A percentile compares a stretch with the other conserved stretches of the same genome.
These are phyloP conservation scores for Mionectes olivaceus DNA, from an alignment of 2,797 vertebrate genomes.

Conservation along the genomic window DNA sequence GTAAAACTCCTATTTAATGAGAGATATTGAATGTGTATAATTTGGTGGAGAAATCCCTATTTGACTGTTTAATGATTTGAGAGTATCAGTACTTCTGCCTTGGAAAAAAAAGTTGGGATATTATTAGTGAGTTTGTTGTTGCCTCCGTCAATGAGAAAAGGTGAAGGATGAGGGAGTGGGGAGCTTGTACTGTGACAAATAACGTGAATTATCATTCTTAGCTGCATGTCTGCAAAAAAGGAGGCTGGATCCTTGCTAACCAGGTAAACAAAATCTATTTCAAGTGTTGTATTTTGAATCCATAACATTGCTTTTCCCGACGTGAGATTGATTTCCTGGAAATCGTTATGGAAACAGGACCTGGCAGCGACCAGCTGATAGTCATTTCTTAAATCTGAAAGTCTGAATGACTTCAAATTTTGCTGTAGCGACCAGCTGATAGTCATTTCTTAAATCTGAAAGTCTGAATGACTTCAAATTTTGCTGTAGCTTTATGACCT, in stretches of 20 bases:
- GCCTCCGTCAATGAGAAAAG: background rate
- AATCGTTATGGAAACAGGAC: slow-evolving; percentile 65
- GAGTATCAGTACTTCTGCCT: background rate
- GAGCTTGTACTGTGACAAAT: slow-evolving; percentile 57
- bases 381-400: slow-evolving; percentile 30
- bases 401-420: background rate
- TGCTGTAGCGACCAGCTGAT: slow-evolving; percentile 16
- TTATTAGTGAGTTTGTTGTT: background rate
- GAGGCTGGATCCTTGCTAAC: slow-evolving; percentile 75
- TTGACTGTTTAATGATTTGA: background rate
- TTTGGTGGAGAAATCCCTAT: background rate
- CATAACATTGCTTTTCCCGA: background rate
- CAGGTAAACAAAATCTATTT: slow-evolving; percentile 65
- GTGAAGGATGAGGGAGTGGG: background rate
- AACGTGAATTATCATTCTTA: slow-evolving; percentile 75
- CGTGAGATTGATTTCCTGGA: slow-evolving; percentile 9
- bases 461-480: background rate
- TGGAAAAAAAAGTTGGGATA: background rate
- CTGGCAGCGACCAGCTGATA: slow-evolving; percentile 68
- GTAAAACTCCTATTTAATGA: background rate
- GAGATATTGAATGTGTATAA: background rate
- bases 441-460: slow-evolving; percentile 37
- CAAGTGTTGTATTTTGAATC: slow-evolving; percentile 36
- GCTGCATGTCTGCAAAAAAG: slow-evolving; percentile 76
- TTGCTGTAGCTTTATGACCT: background rate